Conservation (phyloP, 2,113 vertebrate genomes). For the Marcusenius ussheri region DNA sequence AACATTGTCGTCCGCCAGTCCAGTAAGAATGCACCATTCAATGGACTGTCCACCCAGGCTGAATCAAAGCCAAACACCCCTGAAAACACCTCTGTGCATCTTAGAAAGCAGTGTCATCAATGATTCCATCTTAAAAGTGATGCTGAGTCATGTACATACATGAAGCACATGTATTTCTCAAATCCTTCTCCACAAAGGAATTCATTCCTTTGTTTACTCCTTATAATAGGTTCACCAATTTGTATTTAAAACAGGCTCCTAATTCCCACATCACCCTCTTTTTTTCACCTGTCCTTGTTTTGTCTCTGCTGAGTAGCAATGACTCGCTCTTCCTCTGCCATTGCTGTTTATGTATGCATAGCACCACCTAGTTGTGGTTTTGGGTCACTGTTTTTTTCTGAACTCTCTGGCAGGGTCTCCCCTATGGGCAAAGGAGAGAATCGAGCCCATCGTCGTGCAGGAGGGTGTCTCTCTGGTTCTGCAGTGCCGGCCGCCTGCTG, state of each 20-base stretch:
- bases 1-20: constrained; percentile 85
- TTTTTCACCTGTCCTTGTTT: not conserved
- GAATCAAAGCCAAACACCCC: not conserved
- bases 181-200: not conserved
- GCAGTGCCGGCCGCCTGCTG: constrained; percentile 81
- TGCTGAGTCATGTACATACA: not conserved
- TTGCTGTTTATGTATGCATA: not conserved
- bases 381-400: not conserved
- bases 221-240: not conserved
- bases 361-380: not conserved
- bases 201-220: not conserved
- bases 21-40: constrained; percentile 59
- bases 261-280: not conserved
- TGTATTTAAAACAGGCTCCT: not conserved
- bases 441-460: constrained; percentile 72
- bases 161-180: not conserved
- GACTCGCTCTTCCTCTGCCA: not conserved
- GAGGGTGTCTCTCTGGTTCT: constrained; percentile 77
- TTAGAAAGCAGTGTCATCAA: not conserved
- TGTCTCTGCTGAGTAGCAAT: not conserved
- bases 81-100: not conserved
- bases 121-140: not conserved
- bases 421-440: constrained; percentile 91
- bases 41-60: not conserved
- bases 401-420: constrained; percentile 76